Evolutionary conservation across 2,797 vertebrate species (phyloP).

Genomic region (Clarias laeviceps): DNA sequence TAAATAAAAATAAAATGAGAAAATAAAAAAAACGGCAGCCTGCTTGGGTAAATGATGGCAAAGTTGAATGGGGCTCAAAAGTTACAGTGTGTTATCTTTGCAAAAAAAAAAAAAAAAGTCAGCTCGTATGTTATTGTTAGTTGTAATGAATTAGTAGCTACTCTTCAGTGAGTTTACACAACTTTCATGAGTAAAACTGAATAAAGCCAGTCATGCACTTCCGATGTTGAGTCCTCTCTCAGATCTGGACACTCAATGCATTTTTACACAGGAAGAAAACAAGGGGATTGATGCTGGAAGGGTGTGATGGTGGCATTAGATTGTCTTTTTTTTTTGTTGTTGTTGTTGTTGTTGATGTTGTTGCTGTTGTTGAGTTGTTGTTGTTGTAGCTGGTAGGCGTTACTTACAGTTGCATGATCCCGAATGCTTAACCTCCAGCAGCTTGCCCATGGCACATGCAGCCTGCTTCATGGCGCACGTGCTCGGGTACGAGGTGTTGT

Average conservation of each 20-base stretch:
- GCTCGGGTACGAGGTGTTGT: conserved; percentile 95
- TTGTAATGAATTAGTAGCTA: conserved; percentile 61
- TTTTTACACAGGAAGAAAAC: conserved; percentile 22
- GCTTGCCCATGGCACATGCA: conserved; percentile 89
- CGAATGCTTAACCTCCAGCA: conserved; percentile 96
- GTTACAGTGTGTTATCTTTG: conserved; percentile 68
- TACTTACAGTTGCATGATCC: conserved; percentile 99
- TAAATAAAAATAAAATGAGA: neutral
- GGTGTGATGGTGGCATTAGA: conserved; percentile 70
- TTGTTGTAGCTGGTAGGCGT: conserved; percentile 42
- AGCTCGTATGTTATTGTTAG: conserved; percentile 63
- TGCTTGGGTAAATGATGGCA: conserved; percentile 59
- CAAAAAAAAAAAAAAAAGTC: conserved; percentile 59
- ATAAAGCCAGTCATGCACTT: conserved; percentile 72
- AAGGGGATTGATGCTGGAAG: conserved; percentile 46
- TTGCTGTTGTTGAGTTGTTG: neutral
- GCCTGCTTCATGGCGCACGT: conserved; percentile 97
- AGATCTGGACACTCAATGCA: conserved; percentile 64
- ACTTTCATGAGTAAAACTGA: conserved; percentile 52
- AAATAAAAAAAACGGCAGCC: conserved; percentile 58
- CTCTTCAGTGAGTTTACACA: conserved; percentile 24
- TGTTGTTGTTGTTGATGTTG: conserved; percentile 67
- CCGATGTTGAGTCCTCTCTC: conserved; percentile 72
- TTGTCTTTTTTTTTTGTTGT: conserved; percentile 73
- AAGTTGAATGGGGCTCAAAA: conserved; percentile 59